Percentiles rank a stretch among this genome's conserved stretches.
Evolutionary conservation across 2,888 invertebrate genomes (phyloP).

Genomic region (Junonia oenone): DNA sequence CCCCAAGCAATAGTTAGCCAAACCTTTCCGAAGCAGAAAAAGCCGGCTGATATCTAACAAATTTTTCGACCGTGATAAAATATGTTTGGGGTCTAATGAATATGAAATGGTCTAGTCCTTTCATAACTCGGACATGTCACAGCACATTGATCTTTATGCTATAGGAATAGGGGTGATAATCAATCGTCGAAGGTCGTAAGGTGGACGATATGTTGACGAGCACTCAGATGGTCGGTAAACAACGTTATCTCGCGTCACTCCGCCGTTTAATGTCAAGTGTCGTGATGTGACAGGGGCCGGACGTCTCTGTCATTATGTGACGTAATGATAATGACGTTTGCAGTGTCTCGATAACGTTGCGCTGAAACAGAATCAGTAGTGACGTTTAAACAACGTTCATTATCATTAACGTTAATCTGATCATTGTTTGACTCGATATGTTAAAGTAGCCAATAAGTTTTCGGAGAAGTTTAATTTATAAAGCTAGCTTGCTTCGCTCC

Average conservation of each 20-base stretch:
- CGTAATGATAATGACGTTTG: constrained; percentile 31
- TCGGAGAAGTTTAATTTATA: too few relatives aligned
- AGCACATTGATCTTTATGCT: neutral
- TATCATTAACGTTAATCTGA: constrained; percentile 1
- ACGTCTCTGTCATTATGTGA: constrained; percentile 37
- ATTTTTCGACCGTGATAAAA: constrained; percentile 7
- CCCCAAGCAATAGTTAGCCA: neutral
- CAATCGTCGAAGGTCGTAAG: neutral
- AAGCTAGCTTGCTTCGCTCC: too few relatives aligned
- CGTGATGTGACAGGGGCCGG: constrained; percentile 33
- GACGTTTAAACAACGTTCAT: constrained; percentile 2
- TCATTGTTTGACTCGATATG: neutral
- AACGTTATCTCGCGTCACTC: constrained; percentile 39
- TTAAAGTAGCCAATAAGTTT: too few relatives aligned
- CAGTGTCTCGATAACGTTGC: constrained; percentile 21
- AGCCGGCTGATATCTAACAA: neutral
- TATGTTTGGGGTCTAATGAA: constrained; percentile 8
- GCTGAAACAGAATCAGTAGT: neutral
- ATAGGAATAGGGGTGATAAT: neutral
- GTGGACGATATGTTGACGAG: constrained; percentile 13
- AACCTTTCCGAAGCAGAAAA: neutral
- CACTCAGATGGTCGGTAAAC: constrained; percentile 37
- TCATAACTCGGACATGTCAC: neutral
- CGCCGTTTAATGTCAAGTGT: constrained; percentile 35
- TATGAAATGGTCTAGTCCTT: neutral